These are phyloP conservation scores for Telenomus remus DNA, from an alignment of 1,140 invertebrate genomes.

Conservation along the genomic window DNA sequence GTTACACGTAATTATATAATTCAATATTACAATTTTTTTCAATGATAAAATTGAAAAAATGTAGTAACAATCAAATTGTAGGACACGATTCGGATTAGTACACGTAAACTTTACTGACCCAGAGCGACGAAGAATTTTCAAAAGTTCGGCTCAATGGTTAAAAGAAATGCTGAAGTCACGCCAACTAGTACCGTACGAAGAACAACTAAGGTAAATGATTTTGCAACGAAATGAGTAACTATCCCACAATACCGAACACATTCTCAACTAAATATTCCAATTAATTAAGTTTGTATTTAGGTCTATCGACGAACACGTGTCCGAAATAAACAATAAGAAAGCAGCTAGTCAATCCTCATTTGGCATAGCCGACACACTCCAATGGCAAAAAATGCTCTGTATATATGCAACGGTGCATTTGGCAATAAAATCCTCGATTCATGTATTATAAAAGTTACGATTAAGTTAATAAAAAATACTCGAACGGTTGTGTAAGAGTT, in stretches of 20 bases:
- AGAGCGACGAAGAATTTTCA: conserved; percentile 57
- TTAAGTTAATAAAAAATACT: no score
- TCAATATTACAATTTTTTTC: background rate
- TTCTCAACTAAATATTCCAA: background rate
- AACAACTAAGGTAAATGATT: conserved; percentile 1
- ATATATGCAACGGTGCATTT: no score
- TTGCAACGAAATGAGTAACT: background rate
- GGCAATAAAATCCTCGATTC: no score
- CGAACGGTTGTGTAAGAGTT: no score
- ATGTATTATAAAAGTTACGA: no score
- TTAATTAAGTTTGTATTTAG: background rate
- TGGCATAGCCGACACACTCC: no score
- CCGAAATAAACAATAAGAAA: no score
- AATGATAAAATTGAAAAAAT: background rate
- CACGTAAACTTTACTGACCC: conserved; percentile 78
- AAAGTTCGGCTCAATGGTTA: conserved; percentile 18
- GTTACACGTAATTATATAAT: conserved; percentile 76
- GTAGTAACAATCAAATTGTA: conserved; percentile 55
- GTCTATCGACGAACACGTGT: background rate
- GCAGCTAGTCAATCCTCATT: no score
- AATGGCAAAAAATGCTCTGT: no score
- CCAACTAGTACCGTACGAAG: conserved; percentile 1
- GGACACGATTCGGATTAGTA: conserved; percentile 77
- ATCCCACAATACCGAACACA: no score
- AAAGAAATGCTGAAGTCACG: conserved; percentile 18